Evolutionary conservation across 2,888 invertebrate species (phyloP).

Genomic region (Chesias legatella): DNA sequence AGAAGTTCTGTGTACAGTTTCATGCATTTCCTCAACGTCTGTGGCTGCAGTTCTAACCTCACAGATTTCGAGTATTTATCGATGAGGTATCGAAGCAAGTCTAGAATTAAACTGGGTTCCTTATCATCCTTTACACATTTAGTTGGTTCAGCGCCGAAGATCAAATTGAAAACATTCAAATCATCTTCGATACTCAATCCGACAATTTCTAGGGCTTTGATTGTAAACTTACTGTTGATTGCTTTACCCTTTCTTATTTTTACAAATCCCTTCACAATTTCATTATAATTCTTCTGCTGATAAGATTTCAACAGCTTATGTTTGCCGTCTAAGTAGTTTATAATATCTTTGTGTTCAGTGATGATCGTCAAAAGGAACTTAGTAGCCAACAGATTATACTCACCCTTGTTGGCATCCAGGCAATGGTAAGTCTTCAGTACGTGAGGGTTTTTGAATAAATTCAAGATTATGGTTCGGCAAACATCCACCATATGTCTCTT

Average conservation of each 20-base stretch:
- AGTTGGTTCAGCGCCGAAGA: constrained; percentile 51
- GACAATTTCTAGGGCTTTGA: constrained; percentile 63
- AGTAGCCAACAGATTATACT: constrained; percentile 50
- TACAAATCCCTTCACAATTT: constrained; percentile 65
- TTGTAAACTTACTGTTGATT: constrained; percentile 52
- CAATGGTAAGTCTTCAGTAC: constrained; percentile 62
- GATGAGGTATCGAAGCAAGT: constrained; percentile 68
- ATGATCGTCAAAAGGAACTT: constrained; percentile 57
- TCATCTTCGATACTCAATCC: constrained; percentile 64
- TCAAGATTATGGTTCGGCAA: constrained; percentile 51
- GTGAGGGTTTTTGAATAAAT: constrained; percentile 61
- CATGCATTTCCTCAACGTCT: constrained; percentile 56
- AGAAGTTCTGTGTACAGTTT: constrained; percentile 69
- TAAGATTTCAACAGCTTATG: constrained; percentile 68
- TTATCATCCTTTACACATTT: constrained; percentile 68
- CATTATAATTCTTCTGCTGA: constrained; percentile 74
- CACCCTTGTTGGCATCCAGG: constrained; percentile 50
- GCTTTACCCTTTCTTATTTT: constrained; percentile 67
- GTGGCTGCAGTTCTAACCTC: constrained; percentile 48
- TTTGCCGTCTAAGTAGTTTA: constrained; percentile 53
- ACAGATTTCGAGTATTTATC: constrained; percentile 64
- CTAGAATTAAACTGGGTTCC: constrained; percentile 73
- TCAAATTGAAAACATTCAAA: constrained; percentile 57
- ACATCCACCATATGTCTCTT: constrained; percentile 51
- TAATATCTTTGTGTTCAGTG: constrained; percentile 45